Conservation (phyloP, 2,888 invertebrate species). For the Coelopa pilipes region DNA sequence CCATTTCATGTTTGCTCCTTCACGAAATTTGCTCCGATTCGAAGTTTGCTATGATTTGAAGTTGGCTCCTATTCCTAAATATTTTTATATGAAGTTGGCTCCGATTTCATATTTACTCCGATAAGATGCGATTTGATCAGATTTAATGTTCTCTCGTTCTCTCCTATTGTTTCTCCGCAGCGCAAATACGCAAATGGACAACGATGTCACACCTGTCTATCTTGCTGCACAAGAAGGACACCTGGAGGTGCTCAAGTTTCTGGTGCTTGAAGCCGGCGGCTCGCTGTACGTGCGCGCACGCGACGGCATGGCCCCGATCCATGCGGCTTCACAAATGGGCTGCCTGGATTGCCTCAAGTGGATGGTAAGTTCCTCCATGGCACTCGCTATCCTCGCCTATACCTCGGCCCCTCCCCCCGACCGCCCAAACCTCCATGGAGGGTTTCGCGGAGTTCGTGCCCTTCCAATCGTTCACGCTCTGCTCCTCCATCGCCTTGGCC, state of each 20-base stretch:
- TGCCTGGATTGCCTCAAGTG: constrained; percentile 87
- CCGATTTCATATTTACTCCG: too few relatives aligned
- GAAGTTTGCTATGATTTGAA: neutral
- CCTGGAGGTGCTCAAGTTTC: constrained; percentile 84
- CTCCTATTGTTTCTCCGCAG: constrained; percentile 67
- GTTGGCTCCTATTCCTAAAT: too few relatives aligned
- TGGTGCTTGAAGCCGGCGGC: constrained; percentile 86
- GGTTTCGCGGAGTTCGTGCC: too few relatives aligned
- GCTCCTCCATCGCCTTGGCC: too few relatives aligned
- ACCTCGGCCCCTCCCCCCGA: too few relatives aligned
- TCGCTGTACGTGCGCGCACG: constrained; percentile 84
- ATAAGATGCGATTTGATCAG: too few relatives aligned
- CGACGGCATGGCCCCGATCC: constrained; percentile 91
- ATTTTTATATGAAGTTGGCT: too few relatives aligned
- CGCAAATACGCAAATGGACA: constrained; percentile 92
- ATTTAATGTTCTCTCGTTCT: constrained; percentile 4
- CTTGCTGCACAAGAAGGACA: constrained; percentile 90
- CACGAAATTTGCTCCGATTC: too few relatives aligned
- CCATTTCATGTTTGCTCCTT: neutral
- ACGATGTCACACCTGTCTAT: constrained; percentile 90
- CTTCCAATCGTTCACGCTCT: too few relatives aligned
- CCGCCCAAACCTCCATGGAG: too few relatives aligned
- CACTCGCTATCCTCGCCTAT: neutral
- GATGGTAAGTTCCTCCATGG: constrained; percentile 75
- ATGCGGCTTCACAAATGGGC: constrained; percentile 91